Evolutionary conservation across 2,113 vertebrate species (phyloP).

Genomic region (Orycteropus afer): DNA sequence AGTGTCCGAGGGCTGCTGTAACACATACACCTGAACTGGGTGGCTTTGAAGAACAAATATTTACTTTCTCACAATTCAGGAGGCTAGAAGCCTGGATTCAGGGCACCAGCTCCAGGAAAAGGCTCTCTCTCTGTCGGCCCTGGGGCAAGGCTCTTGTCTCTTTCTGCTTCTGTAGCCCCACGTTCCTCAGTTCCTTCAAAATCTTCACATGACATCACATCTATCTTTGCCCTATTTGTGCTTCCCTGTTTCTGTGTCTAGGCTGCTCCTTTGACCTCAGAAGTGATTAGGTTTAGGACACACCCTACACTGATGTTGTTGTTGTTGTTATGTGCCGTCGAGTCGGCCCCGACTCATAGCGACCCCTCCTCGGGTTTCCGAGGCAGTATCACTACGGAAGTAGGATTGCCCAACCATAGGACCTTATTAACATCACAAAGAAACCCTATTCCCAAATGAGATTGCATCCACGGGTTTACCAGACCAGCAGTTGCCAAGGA

Average conservation of each 20-base stretch:
- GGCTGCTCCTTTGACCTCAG: background rate
- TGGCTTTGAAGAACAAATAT: background rate
- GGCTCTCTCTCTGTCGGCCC: background rate
- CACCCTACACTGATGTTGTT: too few relatives aligned
- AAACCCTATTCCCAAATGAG: background rate
- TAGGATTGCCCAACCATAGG: too few relatives aligned
- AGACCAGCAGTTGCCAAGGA: background rate
- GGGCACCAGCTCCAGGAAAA: background rate
- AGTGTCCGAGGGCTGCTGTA: too few relatives aligned
- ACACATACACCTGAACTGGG: background rate
- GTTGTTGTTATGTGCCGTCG: too few relatives aligned
- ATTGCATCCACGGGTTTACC: too few relatives aligned
- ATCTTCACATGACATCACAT: background rate
- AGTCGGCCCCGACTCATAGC: too few relatives aligned
- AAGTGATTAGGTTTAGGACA: too few relatives aligned
- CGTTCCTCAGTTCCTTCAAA: background rate
- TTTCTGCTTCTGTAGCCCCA: too few relatives aligned
- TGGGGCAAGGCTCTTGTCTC: background rate
- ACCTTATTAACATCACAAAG: background rate
- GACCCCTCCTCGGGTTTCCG: too few relatives aligned
- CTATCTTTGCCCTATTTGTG: background rate
- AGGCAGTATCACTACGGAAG: too few relatives aligned
- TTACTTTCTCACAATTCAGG: background rate
- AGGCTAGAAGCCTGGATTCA: background rate
- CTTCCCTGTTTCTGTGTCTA: background rate